Evolutionary conservation across 2,888 invertebrate genomes (phyloP).

Genomic region (Epinotia bilunana): DNA sequence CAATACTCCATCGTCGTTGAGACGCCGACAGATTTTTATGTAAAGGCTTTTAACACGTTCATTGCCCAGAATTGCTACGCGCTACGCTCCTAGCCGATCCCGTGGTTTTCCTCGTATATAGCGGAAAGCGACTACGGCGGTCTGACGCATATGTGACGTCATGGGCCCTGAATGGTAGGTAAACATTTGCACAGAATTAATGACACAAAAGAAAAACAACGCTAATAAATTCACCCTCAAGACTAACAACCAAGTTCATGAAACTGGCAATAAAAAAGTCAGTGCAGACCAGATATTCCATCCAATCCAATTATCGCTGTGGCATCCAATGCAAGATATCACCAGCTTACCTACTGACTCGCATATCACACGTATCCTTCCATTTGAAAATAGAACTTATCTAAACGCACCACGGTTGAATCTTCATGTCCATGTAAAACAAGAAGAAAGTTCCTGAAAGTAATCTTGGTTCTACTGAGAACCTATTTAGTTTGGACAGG

Average conservation of each 20-base stretch:
- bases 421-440: not conserved
- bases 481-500: conserved; percentile 16
- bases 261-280: conserved; percentile 29
- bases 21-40: not conserved
- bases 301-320: conserved; percentile 30
- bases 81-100: no score
- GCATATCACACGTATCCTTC: not conserved
- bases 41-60: no score
- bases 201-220: not conserved
- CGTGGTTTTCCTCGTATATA: no score
- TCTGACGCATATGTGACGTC: no score
- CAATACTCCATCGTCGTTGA: not conserved
- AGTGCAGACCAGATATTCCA: conserved; percentile 10
- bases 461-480: not conserved
- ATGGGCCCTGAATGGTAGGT: no score
- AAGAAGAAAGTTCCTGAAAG: conserved; percentile 4
- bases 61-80: no score
- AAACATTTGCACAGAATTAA: not conserved
- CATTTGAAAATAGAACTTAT: not conserved
- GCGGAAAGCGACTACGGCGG: no score
- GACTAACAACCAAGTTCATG: conserved; percentile 13
- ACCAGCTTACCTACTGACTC: not conserved
- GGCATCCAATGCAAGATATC: conserved; percentile 26
- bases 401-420: not conserved
- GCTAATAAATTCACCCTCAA: conserved; percentile 4